Evolutionary conservation across 1,140 invertebrate genomes (phyloP), one percentile per base, ranked within the genome.

Genomic region (Lasaia peninsularis): DNA sequence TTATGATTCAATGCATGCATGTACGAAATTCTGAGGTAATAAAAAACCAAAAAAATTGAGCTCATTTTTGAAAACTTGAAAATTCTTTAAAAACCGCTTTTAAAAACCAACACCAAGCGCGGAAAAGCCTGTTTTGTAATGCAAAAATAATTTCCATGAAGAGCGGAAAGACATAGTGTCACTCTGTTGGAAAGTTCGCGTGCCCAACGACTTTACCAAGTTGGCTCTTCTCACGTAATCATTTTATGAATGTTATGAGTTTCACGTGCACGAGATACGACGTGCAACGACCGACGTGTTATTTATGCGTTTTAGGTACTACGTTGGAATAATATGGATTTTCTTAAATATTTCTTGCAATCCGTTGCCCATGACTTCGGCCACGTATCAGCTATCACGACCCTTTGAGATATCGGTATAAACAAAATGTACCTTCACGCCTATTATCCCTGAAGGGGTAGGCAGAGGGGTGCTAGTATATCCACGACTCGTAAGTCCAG

Each of bases 161-260:
- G 18, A 44, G 16, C 37, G 37, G 37, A 44, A 44, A 44, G 37
- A 44, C 37, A 44, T 10, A 44, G 37, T 44, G 37, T 16, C 37
- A 44, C 37, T 44, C 37, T 44, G 37, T 44, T 16, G 37, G 37
- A 44, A 44, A 44, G 37, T 16, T 44, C 37, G 37, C 37, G 37
- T 44, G 18, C 37, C 37, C 37, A 44, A 44, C 37, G 37, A 44
- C 37, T 44, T 44, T 44, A 44, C 35, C 60, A 40, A 34, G 55
- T 65, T 62, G 63, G 58, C 67, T 73, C 72, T 77, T 77, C 78
- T 72, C 75, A 79, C 73, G 75, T 81, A 81, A 79, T 81, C 71
- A 76, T 79, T 82, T 82, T 76, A 78, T 76, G 75, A 73, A 79
- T 75, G 69, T 76, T 79, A 76, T 75, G 77, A 80, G 77, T 71